These are phyloP conservation scores for Parazoanthus swiftii DNA, from an alignment of 92 coral and sea anemone genomes.

Conservation along the genomic window DNA sequence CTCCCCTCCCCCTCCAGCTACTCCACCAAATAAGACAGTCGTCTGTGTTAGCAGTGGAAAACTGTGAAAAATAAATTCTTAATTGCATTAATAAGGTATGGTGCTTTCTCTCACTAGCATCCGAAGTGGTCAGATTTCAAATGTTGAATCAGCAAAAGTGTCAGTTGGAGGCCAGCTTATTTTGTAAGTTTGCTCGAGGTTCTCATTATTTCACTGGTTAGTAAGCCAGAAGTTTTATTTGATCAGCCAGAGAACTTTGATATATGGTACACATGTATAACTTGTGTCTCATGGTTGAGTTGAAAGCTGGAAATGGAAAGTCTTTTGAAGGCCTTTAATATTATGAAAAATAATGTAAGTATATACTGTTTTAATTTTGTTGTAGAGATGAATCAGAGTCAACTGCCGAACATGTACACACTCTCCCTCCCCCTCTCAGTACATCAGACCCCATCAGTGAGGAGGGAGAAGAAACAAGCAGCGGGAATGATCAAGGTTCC, in stretches of 20 bases:
- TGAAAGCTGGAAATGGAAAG: too few species aligned
- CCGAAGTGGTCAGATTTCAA: slow-evolving; percentile 92
- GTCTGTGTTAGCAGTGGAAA: too few species aligned
- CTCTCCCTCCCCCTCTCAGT: neutral
- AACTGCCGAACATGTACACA: neutral
- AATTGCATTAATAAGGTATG: too few species aligned
- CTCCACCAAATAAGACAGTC: too few species aligned
- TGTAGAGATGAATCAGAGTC: slow-evolving; percentile 38
- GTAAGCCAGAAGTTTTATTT: too few species aligned
- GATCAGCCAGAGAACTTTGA: too few species aligned
- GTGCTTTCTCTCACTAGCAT: slow-evolving; percentile 50
- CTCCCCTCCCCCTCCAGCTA: too few species aligned
- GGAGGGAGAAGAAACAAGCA: neutral
- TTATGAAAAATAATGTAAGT: too few species aligned
- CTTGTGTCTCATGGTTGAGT: too few species aligned
- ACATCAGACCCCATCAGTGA: slow-evolving; percentile 32
- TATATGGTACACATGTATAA: too few species aligned
- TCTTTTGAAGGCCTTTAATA: too few species aligned
- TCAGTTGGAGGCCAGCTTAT: slow-evolving; percentile 92
- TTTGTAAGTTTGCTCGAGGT: slow-evolving; percentile 45
- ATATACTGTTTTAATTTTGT: neutral
- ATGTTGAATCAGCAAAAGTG: slow-evolving; percentile 90
- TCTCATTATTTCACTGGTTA: too few species aligned
- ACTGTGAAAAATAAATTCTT: neutral
- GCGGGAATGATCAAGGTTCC: neutral